Percentiles rank a stretch among this genome's conserved stretches.
Evolutionary conservation across 2,888 invertebrate genomes (phyloP).

Genomic region (Periphyllus acericola): DNA sequence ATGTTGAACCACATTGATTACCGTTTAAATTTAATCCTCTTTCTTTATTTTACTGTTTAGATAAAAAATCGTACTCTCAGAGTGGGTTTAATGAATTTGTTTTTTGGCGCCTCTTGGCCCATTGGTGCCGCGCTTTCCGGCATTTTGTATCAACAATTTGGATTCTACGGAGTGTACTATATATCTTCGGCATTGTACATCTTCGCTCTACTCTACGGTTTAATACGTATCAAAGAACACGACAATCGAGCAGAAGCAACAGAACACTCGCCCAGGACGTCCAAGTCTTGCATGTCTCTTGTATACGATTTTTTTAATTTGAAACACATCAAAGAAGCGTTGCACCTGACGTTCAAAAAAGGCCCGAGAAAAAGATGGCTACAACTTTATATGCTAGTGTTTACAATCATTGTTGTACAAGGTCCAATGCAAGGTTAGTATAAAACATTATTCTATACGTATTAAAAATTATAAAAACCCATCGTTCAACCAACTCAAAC

Average conservation of each 20-base stretch:
- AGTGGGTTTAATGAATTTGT: conserved; percentile 88
- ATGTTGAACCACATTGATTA: conserved; percentile 65
- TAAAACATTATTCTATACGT: neutral
- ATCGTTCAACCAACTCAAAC: neutral
- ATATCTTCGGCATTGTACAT: conserved; percentile 80
- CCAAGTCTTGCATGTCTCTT: conserved; percentile 66
- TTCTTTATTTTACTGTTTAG: neutral
- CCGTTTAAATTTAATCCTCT: conserved; percentile 73
- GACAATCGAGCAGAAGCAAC: neutral
- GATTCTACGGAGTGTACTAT: conserved; percentile 82
- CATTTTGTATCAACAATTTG: conserved; percentile 70
- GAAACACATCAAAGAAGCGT: conserved; percentile 79
- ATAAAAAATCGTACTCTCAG: conserved; percentile 83
- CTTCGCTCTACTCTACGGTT: conserved; percentile 79
- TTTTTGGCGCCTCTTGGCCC: conserved; percentile 87
- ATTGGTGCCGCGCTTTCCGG: conserved; percentile 89
- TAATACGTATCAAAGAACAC: conserved; percentile 67
- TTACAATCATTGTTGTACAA: conserved; percentile 17
- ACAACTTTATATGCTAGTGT: conserved; percentile 3
- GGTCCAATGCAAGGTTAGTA: conserved; percentile 43
- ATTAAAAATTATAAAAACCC: neutral
- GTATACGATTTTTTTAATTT: conserved; percentile 80
- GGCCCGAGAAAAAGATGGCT: conserved; percentile 84
- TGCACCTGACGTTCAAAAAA: conserved; percentile 81
- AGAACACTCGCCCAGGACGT: conserved; percentile 73